Conservation (phyloP, 2,888 invertebrate genomes). For the Eledona agricola region DNA sequence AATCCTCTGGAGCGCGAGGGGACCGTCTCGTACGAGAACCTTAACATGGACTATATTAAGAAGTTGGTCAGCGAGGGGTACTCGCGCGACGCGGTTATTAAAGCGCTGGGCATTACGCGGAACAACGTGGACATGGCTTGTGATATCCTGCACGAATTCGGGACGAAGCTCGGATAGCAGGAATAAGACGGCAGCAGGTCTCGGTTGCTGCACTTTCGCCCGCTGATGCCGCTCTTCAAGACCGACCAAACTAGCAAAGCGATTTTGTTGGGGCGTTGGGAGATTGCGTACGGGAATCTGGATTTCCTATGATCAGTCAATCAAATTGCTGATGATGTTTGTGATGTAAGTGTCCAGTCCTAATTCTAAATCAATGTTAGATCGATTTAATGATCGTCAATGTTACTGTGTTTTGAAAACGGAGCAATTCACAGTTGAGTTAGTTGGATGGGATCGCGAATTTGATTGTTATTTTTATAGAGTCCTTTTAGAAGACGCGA, state of each 20-base stretch:
- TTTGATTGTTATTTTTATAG: constrained; percentile 23
- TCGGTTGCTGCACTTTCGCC: background rate
- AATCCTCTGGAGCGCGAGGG: constrained; percentile 59
- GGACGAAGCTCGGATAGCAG: constrained; percentile 53
- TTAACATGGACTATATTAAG: constrained; percentile 90
- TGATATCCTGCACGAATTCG: constrained; percentile 65
- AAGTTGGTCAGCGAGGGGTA: constrained; percentile 90
- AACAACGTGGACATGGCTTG: constrained; percentile 97
- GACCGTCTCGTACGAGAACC: constrained; percentile 79
- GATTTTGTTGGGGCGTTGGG: too few relatives aligned
- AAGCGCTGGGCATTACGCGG: constrained; percentile 90
- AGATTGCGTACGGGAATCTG: too few relatives aligned
- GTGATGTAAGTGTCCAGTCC: constrained; percentile 28
- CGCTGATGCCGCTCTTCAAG: background rate
- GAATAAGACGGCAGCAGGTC: constrained; percentile 8
- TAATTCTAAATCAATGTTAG: constrained; percentile 35
- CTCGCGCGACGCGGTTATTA: constrained; percentile 88
- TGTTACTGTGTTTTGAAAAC: constrained; percentile 23
- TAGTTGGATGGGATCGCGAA: constrained; percentile 10
- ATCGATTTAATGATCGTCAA: constrained; percentile 27
- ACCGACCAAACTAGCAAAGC: too few relatives aligned
- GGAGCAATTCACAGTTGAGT: constrained; percentile 1
- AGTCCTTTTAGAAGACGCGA: constrained; percentile 20
- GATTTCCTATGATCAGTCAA: too few relatives aligned
- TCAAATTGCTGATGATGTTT: constrained; percentile 23